phyloP scores from a whole-genome alignment of 2,888 invertebrate species.

The Monopis laevigella region DNA sequence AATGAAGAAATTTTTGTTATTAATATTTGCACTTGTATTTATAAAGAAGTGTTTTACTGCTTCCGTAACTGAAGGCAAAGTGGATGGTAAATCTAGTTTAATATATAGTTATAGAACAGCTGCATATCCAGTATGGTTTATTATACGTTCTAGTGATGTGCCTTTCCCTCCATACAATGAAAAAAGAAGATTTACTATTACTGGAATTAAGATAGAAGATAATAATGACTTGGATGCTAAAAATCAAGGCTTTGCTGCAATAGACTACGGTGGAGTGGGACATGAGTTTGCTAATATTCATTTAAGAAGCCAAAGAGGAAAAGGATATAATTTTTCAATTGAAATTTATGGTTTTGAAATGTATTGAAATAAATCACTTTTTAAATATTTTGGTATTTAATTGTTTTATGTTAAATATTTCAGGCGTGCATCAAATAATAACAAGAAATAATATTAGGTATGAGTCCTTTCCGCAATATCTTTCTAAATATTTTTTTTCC shows the following conservation, averaged over 20 bases:
- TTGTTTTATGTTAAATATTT: background rate
- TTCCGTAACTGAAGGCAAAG: too few species aligned
- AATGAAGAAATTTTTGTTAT: background rate
- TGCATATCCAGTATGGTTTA: slow-evolving; percentile 23
- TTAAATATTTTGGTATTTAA: background rate
- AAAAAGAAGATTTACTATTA: slow-evolving; percentile 24
- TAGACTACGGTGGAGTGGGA: slow-evolving; percentile 31
- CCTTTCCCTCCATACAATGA: slow-evolving; percentile 30
- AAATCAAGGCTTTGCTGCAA: slow-evolving; percentile 25
- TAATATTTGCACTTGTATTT: background rate
- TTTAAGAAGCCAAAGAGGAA: slow-evolving; percentile 27
- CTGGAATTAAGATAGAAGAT: slow-evolving; percentile 24
- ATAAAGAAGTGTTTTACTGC: too few species aligned
- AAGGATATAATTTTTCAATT: slow-evolving; percentile 30
- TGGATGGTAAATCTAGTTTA: too few species aligned
- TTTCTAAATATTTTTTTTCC: too few species aligned
- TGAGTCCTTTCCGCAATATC: too few species aligned
- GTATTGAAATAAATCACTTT: background rate
- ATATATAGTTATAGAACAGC: too few species aligned
- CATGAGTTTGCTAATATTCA: slow-evolving; percentile 28
- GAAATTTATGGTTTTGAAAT: slow-evolving; percentile 27
- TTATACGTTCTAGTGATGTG: slow-evolving; percentile 24
- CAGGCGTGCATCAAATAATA: too few species aligned
- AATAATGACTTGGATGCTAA: slow-evolving; percentile 21
- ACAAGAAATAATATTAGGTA: too few species aligned